Evolutionary conservation across 2,797 vertebrate genomes (phyloP).

Genomic region (Gymnoscopelus microlampas): DNA sequence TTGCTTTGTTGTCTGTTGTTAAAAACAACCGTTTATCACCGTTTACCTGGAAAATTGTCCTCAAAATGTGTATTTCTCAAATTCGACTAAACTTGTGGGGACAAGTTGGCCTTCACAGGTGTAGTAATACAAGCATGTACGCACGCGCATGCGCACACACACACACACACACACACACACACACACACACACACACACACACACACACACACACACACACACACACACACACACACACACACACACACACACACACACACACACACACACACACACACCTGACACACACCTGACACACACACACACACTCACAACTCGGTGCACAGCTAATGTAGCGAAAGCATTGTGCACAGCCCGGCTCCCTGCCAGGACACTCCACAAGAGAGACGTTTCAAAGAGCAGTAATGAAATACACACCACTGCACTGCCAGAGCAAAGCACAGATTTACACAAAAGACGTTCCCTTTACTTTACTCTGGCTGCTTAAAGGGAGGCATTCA

Average conservation of each 20-base stretch:
- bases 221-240: slow-evolving; percentile 3
- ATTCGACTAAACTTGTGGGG: too few relatives aligned
- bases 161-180: too few relatives aligned
- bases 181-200: too few relatives aligned
- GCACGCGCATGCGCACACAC: too few relatives aligned
- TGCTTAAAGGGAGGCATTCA: slow-evolving; percentile 32
- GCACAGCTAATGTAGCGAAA: slow-evolving; percentile 5
- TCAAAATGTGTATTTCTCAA: too few relatives aligned
- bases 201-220: not conserved
- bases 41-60: too few relatives aligned
- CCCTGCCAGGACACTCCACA: not conserved
- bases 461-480: slow-evolving; percentile 41
- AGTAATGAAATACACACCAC: slow-evolving; percentile 26
- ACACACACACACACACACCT: slow-evolving; percentile 14
- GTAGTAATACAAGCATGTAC: too few relatives aligned
- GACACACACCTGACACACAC: slow-evolving; percentile 19
- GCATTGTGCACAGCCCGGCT: not conserved
- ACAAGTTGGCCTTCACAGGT: too few relatives aligned
- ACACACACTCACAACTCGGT: slow-evolving; percentile 12
- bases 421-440: slow-evolving; percentile 22
- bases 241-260: slow-evolving; percentile 19
- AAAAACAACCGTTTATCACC: too few relatives aligned
- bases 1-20: too few relatives aligned
- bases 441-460: slow-evolving; percentile 36
- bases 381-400: slow-evolving; percentile 12